A percentile compares a stretch with the other conserved stretches of the same genome.
These are phyloP conservation scores for Acanthurus leucopareius DNA, from an alignment of 2,797 vertebrate genomes.

Conservation along the genomic window DNA sequence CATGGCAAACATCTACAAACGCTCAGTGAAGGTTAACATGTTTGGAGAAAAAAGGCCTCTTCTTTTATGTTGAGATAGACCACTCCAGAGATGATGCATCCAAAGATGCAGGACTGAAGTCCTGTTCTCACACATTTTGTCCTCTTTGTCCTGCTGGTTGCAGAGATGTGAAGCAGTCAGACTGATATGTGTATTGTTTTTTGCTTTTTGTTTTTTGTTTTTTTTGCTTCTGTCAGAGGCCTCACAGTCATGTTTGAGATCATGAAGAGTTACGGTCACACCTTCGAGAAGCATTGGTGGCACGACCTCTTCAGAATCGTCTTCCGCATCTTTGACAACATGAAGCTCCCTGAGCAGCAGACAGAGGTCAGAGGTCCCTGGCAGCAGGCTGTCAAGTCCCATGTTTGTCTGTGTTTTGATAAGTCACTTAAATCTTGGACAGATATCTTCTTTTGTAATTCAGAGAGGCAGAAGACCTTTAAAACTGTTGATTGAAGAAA, in stretches of 20 bases:
- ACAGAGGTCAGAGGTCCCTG: constrained; percentile 88
- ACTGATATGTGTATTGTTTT: neutral
- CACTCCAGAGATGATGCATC: no score
- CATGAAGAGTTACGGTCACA: constrained; percentile 99
- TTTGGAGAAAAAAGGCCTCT: no score
- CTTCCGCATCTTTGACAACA: constrained; percentile 99
- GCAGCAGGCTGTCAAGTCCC: neutral
- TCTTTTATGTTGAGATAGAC: no score
- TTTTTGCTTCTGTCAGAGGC: constrained; percentile 83
- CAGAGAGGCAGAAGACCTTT: neutral
- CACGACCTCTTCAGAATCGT: constrained; percentile 98
- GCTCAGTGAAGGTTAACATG: no score
- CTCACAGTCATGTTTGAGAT: constrained; percentile 99
- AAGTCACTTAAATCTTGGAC: neutral
- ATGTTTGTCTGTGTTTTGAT: constrained; percentile 21
- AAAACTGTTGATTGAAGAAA: neutral
- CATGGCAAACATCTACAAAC: no score
- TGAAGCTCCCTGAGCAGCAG: constrained; percentile 99
- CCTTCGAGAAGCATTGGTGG: constrained; percentile 99
- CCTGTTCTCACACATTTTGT: no score
- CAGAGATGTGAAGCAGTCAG: neutral
- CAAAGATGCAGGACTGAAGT: neutral
- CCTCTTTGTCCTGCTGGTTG: neutral
- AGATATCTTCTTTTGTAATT: neutral
- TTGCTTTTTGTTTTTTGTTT: constrained; percentile 9